Evolutionary conservation across 2,888 invertebrate genomes (phyloP), one percentile per base, ranked within the genome.

Genomic region (Drosophila glabriapex): DNA sequence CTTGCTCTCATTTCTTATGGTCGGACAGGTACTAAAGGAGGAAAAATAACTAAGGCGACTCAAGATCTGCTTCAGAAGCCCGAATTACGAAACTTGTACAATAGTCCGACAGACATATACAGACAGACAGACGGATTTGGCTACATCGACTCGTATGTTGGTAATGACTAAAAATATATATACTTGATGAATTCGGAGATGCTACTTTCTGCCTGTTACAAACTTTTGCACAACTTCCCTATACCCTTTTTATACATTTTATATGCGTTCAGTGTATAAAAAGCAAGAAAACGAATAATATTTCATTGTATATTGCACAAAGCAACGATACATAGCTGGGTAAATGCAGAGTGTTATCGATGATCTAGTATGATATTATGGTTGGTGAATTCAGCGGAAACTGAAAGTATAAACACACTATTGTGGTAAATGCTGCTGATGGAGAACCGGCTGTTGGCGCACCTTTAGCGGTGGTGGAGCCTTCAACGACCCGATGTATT

Each of bases 391-490:
- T 86, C 69, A 55, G 58, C 67, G 74, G 61, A 84, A 87, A 85
- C 72, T 82, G 85, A 89, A 89, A 89, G 88, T 85, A 70, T 68
- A 80, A 66, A 16, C 52, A 58, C 49, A 66, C 39, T 22, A 19
- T 54, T 50, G 59, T 35, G 61, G 53, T 66, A 68, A 58, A 53
- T 72, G 72, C 52, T 46, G 28, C 61, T 53, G 68, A 52, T 67
- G 43, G 41, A 53, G 67, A 73, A 73, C 68, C 74, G 72, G 65
- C 64, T 61, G 35, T 39, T 62, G 88, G 62, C 85, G 76, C 85
- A 82, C 85, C 85, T 74, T 60, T 64, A 84, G 85, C 68, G 88
- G 73, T 85, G 90, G 90, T 87, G 90, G 90, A 85, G 85, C 80
- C 85, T 83, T 76, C 69, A 73, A 41, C 16, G 52, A 39, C 31